These are phyloP conservation scores for Nannoperca australis DNA, from an alignment of 2,797 vertebrate genomes.

Conservation along the genomic window DNA sequence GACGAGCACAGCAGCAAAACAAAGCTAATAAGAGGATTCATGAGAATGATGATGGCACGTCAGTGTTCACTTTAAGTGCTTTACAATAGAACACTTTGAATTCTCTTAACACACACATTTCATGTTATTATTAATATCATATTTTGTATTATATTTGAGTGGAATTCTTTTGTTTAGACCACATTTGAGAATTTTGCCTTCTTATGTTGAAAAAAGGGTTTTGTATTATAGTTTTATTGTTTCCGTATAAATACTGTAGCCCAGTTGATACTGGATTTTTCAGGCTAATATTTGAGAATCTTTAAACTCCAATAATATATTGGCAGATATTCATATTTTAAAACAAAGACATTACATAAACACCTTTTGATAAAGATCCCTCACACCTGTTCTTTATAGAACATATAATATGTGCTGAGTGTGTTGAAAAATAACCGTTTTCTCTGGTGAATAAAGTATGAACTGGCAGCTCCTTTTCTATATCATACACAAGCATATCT, in stretches of 20 bases:
- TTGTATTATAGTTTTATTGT: background rate
- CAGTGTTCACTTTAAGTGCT: slow-evolving; percentile 24
- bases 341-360: too few species aligned
- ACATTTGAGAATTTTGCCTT: background rate
- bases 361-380: too few species aligned
- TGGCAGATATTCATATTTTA: too few species aligned
- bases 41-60: slow-evolving; percentile 20
- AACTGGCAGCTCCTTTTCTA: too few species aligned
- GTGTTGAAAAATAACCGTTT: background rate
- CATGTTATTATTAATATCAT: too few species aligned
- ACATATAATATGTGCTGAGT: background rate
- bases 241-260: background rate
- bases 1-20: slow-evolving; percentile 27
- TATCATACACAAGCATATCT: too few species aligned
- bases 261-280: background rate
- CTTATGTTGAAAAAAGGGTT: background rate
- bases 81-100: background rate
- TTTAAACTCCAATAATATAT: background rate
- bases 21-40: slow-evolving; percentile 53
- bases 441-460: background rate
- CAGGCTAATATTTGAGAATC: background rate
- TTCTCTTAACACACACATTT: background rate
- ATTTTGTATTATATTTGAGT: background rate
- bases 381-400: too few species aligned
- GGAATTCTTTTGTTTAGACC: background rate